Evolutionary conservation across 2,797 vertebrate species (phyloP), one percentile per base, ranked within the genome.

Genomic region (Pseudochaenichthys georgianus): DNA sequence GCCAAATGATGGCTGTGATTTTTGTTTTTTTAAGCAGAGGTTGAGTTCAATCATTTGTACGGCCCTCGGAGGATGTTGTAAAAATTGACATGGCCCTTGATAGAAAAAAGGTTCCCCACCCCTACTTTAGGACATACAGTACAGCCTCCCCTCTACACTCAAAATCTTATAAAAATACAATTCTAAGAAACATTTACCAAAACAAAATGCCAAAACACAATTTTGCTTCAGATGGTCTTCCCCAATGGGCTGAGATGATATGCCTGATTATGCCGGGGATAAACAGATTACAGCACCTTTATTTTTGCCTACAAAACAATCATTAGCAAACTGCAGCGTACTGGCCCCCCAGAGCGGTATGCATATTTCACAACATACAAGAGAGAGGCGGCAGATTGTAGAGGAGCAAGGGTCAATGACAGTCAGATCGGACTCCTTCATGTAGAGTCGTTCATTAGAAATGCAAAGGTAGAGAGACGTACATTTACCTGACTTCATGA

Each of bases 321-420:
- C 86, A 89, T 59, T 23, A 62, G 75, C 73, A 23, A 54, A 70
- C 70, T 64, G 60, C 69, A 63, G 59, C 59, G 61, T 65, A 62
- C 4, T n/a, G 54, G 63, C 50, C 57, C 68, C 61, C 48, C 38
- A 78, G 80, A 63, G 31, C 19, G 52, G 9, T 43, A 84, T 88
- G 75, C 86, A 91, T 89, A 89, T 85, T 89, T 88, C 57, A 87
- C 80, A 47, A 28, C 53, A 57, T 65, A 59, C 34, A 65, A 68
- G 51, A 52, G 46, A 62, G 64, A 50, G 48, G 76, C 75, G 68
- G 78, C 42, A 57, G 65, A 61, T 62, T 84, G 21, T 5, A 67
- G 60, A 78, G 79, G 63, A 52, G 52, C 15, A 43, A 65, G 64
- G 79, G 81, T 81, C 73, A 79, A 28, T 19, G 21, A 21, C 21